Base-by-base conservation (phyloP, 2,888 invertebrate species). In the Zygaena filipendulae region DNA sequence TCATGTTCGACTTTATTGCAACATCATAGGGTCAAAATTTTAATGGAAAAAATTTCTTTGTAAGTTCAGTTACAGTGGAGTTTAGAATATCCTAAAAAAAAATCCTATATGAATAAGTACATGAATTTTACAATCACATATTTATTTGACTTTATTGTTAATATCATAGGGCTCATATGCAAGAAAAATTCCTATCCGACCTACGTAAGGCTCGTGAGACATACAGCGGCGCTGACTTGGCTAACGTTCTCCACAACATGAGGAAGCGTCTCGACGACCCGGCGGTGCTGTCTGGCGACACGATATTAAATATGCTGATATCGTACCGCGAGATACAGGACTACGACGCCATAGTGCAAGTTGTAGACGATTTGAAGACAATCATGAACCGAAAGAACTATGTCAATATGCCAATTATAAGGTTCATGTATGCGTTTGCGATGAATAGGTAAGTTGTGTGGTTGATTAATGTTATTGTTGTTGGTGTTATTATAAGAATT, bases 291-390 rank as follows among this genome's bases (percentile, higher is more conserved):
- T 96, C 96, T 2, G 93, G 95, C 2, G 98, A 99, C 62, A 96
- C 97, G 1, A 92, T 99, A 18, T 85, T 96, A 36, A 96, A 95
- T 64, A 92, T 97, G 84, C 82, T 97, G 32, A 91, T 96, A 55
- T 95, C 95, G 1, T 91, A 93, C 55, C 80, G 95, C 11, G 95
- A 95, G 61, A 91, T 93, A 42, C 94, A 95, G 83, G 96, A 96
- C 59, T 97, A 97, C 55, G 95, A 97, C 67, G 92, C 95, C 0
- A 99, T 99, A 90, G 97, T 99, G 11, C 92, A 93, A 47, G 82
- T 99, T 22, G 95, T 98, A 0, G 95, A 96, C 55, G 97, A 97
- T 59, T 71, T 99, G 38, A 88, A 90, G 57, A 90, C 92, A 2
- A 87, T 97, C 38, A 95, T 95, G 43, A 92, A 91, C 47, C 87